Conservation (phyloP, 2,797 vertebrate species). For the Chelmon rostratus region DNA sequence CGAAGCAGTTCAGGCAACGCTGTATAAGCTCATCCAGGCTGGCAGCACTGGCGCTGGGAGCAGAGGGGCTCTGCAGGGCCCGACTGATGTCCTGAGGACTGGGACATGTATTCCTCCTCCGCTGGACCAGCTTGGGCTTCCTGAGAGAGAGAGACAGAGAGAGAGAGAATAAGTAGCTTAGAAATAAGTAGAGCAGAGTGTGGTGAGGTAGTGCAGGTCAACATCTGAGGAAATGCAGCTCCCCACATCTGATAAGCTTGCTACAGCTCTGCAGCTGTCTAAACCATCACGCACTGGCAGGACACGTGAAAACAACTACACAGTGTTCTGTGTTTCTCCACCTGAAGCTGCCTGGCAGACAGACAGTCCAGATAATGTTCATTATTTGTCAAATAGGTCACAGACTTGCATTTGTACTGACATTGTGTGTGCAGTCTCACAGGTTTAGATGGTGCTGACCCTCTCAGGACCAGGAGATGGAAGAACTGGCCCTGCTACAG, state of each 20-base stretch:
- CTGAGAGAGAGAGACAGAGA: slow-evolving; percentile 71
- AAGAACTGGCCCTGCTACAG: no score
- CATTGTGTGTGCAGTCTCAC: no score
- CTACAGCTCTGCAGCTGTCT: slow-evolving; percentile 44
- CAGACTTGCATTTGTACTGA: not conserved
- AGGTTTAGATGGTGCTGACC: not conserved
- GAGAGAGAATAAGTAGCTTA: slow-evolving; percentile 33
- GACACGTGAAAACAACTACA: slow-evolving; percentile 12
- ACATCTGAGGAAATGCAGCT: slow-evolving; percentile 57
- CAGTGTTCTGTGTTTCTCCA: slow-evolving; percentile 3
- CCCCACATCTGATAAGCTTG: slow-evolving; percentile 69
- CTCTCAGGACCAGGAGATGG: no score
- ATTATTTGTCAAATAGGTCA: slow-evolving; percentile 10
- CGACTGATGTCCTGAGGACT: slow-evolving; percentile 91
- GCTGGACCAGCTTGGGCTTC: slow-evolving; percentile 85
- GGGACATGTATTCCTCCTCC: slow-evolving; percentile 92
- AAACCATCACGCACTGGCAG: slow-evolving; percentile 18
- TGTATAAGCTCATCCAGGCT: slow-evolving; percentile 92
- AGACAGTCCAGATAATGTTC: not conserved
- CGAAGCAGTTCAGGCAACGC: slow-evolving; percentile 91
- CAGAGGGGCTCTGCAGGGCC: slow-evolving; percentile 87
- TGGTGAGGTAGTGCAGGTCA: slow-evolving; percentile 57
- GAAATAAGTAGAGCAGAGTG: slow-evolving; percentile 62
- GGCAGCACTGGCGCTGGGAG: slow-evolving; percentile 83
- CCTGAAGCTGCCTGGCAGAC: not conserved